Base-by-base conservation (phyloP, 2,113 vertebrate genomes). In the Corythaixoides concolor region DNA sequence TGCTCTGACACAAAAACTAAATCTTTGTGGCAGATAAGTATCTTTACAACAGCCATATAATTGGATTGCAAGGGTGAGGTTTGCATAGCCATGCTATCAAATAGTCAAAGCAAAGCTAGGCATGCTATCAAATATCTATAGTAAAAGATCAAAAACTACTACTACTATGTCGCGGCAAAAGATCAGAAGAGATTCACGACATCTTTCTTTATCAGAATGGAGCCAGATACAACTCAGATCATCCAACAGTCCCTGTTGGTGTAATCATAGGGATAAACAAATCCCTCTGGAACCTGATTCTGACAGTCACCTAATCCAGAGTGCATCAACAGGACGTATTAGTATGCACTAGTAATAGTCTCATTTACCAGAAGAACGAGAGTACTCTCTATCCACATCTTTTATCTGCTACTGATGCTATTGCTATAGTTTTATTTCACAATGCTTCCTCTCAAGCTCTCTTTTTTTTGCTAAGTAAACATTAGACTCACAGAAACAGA, bases 201-300 rank as follows among this genome's bases (percentile, higher is more conserved):
- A n/a, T 28, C 47, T 59, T 63, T 19, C 22, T 72, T 76, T 28
- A 19, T 32, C 6, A 60, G 20, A 68, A 76, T 16, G 32, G 23
- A 83, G 19, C 32, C 53, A 73, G n/a, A 20, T 90, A 12, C 4
- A 64, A 27, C 10, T 43, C 15, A 21, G 9, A 52, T 73, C 28
- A 85, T 39, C 9, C 50, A 78, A 22, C 6, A 20, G 2, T 53
- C 35, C 39, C 19, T 4, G 0, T 1, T 75, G 22, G 8, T 1
- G 0, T 11, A 83, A 80, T 28, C 32, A 47, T 0, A 79, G 6
- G 18, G 19, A 45, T 10, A 58, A 77, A 86, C 69, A 82, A 50
- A n/a, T 21, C 56, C 35, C 52, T 37, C n/a, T 83, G 49, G 35
- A 68, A 52, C 4, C 27, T 8, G 4, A 47, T 64, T 50, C 17